Evolutionary conservation across 2,113 vertebrate genomes (phyloP).

Genomic region (Beaufortia kweichowensis): DNA sequence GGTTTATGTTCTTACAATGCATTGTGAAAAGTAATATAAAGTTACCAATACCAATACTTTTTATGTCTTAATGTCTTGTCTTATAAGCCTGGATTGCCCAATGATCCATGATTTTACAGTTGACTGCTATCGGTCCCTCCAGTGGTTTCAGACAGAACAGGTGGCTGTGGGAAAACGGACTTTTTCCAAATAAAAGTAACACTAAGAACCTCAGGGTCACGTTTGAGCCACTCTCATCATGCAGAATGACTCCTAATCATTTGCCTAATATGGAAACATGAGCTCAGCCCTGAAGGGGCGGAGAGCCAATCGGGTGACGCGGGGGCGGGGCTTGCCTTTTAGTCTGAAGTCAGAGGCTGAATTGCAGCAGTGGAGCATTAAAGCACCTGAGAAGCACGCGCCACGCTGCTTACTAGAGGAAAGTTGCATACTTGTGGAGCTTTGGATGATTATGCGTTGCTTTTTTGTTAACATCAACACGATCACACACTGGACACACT

Average conservation of each 20-base stretch:
- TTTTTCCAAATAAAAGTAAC: slow-evolving; percentile 4
- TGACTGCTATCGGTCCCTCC: not conserved
- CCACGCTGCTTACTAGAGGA: not conserved
- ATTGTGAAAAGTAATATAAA: too few relatives aligned
- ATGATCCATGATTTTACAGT: not conserved
- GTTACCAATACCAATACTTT: too few relatives aligned
- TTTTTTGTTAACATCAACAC: not conserved
- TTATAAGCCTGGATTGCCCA: not conserved
- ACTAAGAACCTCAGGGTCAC: slow-evolving; percentile 14
- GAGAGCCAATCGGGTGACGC: slow-evolving; percentile 30
- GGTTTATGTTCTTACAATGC: too few relatives aligned
- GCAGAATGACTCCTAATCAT: slow-evolving; percentile 29
- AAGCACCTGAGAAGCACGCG: slow-evolving; percentile 24
- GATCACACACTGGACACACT: not conserved
- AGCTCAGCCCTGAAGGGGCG: slow-evolving; percentile 51
- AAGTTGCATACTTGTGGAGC: not conserved
- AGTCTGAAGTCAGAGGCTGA: slow-evolving; percentile 54
- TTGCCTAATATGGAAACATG: slow-evolving; percentile 61
- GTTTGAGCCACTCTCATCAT: slow-evolving; percentile 11
- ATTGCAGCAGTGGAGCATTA: slow-evolving; percentile 50
- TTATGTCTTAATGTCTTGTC: too few relatives aligned
- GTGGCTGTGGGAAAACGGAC: slow-evolving; percentile 11
- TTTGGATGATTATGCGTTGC: not conserved
- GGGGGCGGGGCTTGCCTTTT: slow-evolving; percentile 49
- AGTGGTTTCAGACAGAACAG: too few relatives aligned